These are phyloP conservation scores for Micronycteris hirsuta DNA, from an alignment of 2,113 vertebrate genomes.

Conservation along the genomic window DNA sequence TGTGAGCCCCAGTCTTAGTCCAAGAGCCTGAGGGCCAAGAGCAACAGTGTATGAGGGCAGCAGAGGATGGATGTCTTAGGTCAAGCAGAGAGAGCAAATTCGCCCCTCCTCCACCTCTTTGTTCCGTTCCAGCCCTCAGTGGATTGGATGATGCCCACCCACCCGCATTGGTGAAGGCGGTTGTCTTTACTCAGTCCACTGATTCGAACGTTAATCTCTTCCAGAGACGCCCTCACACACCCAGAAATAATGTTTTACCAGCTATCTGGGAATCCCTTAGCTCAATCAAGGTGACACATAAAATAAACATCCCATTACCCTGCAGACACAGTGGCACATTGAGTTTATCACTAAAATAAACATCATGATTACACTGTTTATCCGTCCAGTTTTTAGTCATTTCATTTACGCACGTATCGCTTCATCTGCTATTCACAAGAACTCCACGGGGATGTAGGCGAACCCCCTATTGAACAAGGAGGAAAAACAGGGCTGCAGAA, in stretches of 20 bases:
- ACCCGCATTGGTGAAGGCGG: rapidly evolving
- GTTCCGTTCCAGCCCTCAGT: not conserved
- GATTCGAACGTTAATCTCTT: not conserved
- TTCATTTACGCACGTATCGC: not conserved
- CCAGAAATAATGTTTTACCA: not conserved
- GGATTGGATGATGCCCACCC: not conserved
- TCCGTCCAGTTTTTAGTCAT: not conserved
- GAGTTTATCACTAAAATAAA: not conserved
- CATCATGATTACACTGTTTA: not conserved
- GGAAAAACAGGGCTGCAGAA: not conserved
- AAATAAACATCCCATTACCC: not conserved
- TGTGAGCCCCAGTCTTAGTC: not conserved
- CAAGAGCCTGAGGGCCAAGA: not conserved
- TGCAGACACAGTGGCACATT: not conserved
- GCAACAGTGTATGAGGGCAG: not conserved
- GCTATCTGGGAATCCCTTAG: not conserved
- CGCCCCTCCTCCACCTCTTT: not conserved
- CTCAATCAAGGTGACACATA: not conserved
- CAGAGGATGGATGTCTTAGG: not conserved
- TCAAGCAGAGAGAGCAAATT: not conserved
- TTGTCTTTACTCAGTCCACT: not conserved
- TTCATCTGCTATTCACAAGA: not conserved
- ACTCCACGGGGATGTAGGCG: rapidly evolving
- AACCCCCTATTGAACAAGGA: not conserved
- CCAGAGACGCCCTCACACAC: not conserved